phyloP scores from a whole-genome alignment of 2,888 invertebrate genomes.

The Orthosia gracilis region DNA sequence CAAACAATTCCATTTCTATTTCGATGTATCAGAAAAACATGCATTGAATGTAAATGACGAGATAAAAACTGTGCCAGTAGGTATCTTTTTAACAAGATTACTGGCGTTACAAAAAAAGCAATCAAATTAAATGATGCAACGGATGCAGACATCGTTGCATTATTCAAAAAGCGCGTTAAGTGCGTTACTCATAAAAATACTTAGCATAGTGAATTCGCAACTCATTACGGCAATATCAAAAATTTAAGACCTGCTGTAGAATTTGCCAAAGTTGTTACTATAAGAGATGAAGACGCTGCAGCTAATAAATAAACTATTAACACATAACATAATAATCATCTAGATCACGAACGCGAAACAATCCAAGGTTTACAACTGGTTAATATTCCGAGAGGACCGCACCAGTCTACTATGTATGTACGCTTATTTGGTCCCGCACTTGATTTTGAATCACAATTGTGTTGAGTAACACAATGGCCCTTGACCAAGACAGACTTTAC shows the following conservation, averaged over 20 bases:
- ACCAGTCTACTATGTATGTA: slow-evolving; percentile 60
- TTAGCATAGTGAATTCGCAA: slow-evolving; percentile 19
- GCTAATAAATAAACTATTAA: slow-evolving; percentile 46
- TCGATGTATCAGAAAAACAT: slow-evolving; percentile 19
- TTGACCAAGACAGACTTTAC: slow-evolving; percentile 62
- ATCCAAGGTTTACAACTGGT: slow-evolving; percentile 61
- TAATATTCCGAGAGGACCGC: slow-evolving; percentile 60
- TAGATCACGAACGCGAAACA: slow-evolving; percentile 62
- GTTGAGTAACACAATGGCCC: slow-evolving; percentile 64
- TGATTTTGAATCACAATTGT: slow-evolving; percentile 67
- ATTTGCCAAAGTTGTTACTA: neutral
- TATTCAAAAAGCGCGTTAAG: neutral
- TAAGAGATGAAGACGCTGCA: neutral
- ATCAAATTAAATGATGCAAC: slow-evolving; percentile 30
- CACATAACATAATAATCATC: slow-evolving; percentile 53
- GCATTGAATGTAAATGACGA: slow-evolving; percentile 27
- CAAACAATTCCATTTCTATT: slow-evolving; percentile 10
- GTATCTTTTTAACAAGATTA: neutral
- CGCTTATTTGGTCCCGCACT: slow-evolving; percentile 64
- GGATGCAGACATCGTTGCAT: too few species aligned
- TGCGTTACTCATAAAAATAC: slow-evolving; percentile 19
- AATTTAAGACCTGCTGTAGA: neutral
- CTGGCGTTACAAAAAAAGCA: slow-evolving; percentile 18
- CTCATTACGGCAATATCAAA: neutral
- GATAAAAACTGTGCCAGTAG: slow-evolving; percentile 29